A percentile compares a stretch with the other conserved stretches of the same genome.
Evolutionary conservation across 2,888 invertebrate species (phyloP).

Genomic region (Ennomos erosarius): DNA sequence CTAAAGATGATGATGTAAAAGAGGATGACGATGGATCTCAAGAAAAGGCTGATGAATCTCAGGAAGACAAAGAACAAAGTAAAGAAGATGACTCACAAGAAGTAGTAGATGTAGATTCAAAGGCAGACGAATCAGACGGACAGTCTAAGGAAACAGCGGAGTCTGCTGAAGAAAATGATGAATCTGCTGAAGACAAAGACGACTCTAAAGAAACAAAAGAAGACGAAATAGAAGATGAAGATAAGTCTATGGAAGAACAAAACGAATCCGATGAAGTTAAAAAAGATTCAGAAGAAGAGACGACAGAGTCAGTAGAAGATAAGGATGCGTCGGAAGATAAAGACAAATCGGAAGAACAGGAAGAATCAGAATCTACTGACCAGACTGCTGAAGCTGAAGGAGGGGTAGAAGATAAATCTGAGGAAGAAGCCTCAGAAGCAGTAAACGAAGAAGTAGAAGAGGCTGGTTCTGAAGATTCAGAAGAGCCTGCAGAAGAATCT

Average conservation of each 20-base stretch:
- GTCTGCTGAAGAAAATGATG: conserved; percentile 59
- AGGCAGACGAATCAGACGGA: conserved; percentile 68
- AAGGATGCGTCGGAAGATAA: conserved; percentile 54
- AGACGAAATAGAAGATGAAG: conserved; percentile 54
- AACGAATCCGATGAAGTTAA: conserved; percentile 45
- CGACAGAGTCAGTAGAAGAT: conserved; percentile 43
- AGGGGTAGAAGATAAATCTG: conserved; percentile 46
- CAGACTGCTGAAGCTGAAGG: conserved; percentile 46
- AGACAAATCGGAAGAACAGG: conserved; percentile 38
- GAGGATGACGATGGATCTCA: conserved; percentile 54
- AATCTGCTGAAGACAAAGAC: conserved; percentile 55
- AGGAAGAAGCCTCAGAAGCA: conserved; percentile 55
- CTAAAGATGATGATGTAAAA: conserved; percentile 55
- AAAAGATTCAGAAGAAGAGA: conserved; percentile 47
- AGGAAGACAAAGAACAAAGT: conserved; percentile 53
- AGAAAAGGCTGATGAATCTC: conserved; percentile 56
- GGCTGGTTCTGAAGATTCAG: conserved; percentile 46
- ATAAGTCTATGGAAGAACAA: conserved; percentile 52
- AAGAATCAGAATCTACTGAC: conserved; percentile 52
- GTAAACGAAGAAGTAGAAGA: conserved; percentile 54
- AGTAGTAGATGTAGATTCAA: conserved; percentile 48
- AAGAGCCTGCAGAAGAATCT: conserved; percentile 52
- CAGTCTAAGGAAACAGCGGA: conserved; percentile 66
- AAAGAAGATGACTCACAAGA: conserved; percentile 54
- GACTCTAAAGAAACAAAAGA: conserved; percentile 53